phyloP scores from a whole-genome alignment of 1,140 invertebrate species.

The Macrocentrus cingulum region DNA sequence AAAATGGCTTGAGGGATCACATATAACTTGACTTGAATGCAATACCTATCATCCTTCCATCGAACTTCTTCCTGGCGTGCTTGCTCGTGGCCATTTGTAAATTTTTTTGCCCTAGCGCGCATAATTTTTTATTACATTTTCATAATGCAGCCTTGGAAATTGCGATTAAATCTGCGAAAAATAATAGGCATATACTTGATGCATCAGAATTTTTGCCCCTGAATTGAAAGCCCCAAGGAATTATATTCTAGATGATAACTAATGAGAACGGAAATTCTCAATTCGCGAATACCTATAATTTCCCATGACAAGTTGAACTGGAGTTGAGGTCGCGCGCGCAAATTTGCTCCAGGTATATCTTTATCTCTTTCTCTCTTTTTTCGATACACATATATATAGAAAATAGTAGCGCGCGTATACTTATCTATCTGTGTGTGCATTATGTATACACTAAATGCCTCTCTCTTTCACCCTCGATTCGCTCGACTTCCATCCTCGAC shows the following conservation, averaged over 20 bases:
- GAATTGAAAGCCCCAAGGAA: constrained; percentile 18
- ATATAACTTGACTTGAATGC: not conserved
- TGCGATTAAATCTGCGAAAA: constrained; percentile 23
- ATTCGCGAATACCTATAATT: constrained; percentile 26
- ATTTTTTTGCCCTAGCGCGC: no score
- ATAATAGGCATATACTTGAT: not conserved
- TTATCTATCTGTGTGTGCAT: not conserved
- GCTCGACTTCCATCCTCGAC: constrained; percentile 26
- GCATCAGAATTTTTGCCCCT: not conserved
- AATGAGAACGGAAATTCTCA: constrained; percentile 28
- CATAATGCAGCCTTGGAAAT: constrained; percentile 25
- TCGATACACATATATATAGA: not conserved
- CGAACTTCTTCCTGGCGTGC: constrained; percentile 24
- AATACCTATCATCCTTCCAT: constrained; percentile 27
- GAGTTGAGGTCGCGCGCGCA: not conserved
- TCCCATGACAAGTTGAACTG: not conserved
- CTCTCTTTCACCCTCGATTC: constrained; percentile 17
- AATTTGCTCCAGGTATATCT: constrained; percentile 7
- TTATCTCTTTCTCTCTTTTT: constrained; percentile 3
- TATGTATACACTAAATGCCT: constrained; percentile 3
- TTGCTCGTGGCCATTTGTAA: constrained; percentile 15
- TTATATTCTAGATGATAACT: constrained; percentile 26
- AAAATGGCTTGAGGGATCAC: no score
- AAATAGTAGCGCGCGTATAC: no score
- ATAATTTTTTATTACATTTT: constrained; percentile 18